Evolutionary conservation across 2,797 vertebrate genomes (phyloP), one percentile per base, ranked within the genome.

Genomic region (Apogon hyalosoma): DNA sequence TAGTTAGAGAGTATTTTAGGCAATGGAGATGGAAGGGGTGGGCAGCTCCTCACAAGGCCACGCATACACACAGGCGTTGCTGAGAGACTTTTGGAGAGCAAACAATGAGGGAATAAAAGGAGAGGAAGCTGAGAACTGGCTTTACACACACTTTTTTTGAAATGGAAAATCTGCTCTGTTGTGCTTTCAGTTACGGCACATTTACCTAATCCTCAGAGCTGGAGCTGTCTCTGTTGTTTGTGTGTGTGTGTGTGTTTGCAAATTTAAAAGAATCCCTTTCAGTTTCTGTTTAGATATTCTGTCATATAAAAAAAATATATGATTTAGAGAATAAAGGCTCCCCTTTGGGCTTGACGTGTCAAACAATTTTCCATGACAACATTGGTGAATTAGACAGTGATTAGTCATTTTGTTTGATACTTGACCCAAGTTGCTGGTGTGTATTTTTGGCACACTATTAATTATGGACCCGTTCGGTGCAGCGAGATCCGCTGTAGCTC

Each of bases 371-470:
- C 80, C 75, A 75, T 63, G 62, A 78, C 80, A 78, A 71, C 73
- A 69, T 84, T 65, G 63, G 12, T 13, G 18, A 61, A 72, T 46
- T 13, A 80, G 59, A 42, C 69, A 0, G 47, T 24, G 73, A 76
- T 85, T 67, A 84, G 67, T 75, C 57, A 65, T 82, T 87, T 81
- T 75, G 88, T 80, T 84, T 80, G 67, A 69, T 79, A 85, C 82
- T 69, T 61, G 84, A 88, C 79, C 76, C 81, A 78, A 56, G 75
- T 80, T 51, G 64, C 57, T 69, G 42, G 59, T 72, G 83, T 77
- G 78, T 89, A 81, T 90, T 88, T 91, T 70, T 83, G 85, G 79
- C 78, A 47, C 56, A 31, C 46, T 54, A 36, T 71, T 75, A 75
- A 78, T 76, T 62, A 56, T 39, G 50, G 61, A 70, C 39, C 36